Base-by-base conservation (phyloP, 2,888 invertebrate genomes). In the Eupithecia exiguata region DNA sequence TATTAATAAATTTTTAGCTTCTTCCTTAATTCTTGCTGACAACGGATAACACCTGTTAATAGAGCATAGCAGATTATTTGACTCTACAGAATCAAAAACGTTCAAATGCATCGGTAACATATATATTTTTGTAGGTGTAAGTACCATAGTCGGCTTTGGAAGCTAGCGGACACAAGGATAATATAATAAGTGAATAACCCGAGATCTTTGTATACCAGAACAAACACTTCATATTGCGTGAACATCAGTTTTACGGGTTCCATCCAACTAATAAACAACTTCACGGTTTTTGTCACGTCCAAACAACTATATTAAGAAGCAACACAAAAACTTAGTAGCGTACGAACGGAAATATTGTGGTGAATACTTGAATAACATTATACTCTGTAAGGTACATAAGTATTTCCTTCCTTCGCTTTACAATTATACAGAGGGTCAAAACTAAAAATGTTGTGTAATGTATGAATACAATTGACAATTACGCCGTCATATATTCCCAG, bases 391-490 rank as follows among this genome's bases (percentile, higher is more conserved):
- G 12, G 38, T 61, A 10, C 61, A 61, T 61, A 65, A 21, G 65
- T 65, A 38, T 40, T 66, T 66, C 21, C 40, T 66, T 66, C 74
- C 69, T 76, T 73, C 62, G 58, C 38, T 30, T 69, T 62, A 68
- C 30, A 74, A 40, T 72, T 73, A 69, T 46, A 68, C 69, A 53
- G 43, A 71, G 74, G 76, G 75, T 74, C 72, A 69, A 70, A 63
- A 65, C 53, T 18, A 66, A 77, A 71, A 68, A 71, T 74, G 77
- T 72, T 70, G 61, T 67, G 72, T 74, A 71, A 69, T 75, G 78
- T 80, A 78, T 74, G 82, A 81, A 86, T 83, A 89, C 88, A 89
- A 88, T 86, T 80, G 83, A 79, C 84, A 83, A 88, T 87, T 84
- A 85, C 83, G 77, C 81, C 79, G 79, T 75, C 80, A 81, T 83